Conservation (phyloP, 2,113 vertebrate species). For the Rousettus leschenaultii region DNA sequence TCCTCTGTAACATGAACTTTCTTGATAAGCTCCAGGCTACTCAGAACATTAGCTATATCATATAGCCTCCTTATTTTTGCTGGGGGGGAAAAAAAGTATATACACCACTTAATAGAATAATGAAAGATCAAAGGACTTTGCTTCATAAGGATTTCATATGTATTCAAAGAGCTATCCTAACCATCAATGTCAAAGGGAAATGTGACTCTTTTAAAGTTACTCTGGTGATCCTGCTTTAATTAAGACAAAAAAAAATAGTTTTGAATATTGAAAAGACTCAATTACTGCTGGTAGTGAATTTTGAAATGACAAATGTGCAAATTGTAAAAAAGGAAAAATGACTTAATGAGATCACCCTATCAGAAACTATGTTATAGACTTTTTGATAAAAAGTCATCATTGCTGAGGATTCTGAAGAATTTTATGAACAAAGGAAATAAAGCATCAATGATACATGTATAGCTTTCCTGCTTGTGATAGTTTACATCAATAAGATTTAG, state of each 20-base stretch:
- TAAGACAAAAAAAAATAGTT: slow-evolving; percentile 12
- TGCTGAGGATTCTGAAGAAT: neutral
- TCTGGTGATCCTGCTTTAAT: neutral
- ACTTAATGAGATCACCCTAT: neutral
- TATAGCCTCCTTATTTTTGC: slow-evolving; percentile 97
- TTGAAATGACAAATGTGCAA: slow-evolving; percentile 12
- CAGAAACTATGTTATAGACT: neutral
- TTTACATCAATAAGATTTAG: neutral
- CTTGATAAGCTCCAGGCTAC: slow-evolving; percentile 95
- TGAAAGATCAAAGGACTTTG: slow-evolving; percentile 33
- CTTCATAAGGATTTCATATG: slow-evolving; percentile 32
- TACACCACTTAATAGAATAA: neutral
- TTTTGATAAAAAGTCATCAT: neutral
- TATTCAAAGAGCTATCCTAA: neutral
- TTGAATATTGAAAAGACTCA: slow-evolving; percentile 40
- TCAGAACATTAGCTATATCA: slow-evolving; percentile 97
- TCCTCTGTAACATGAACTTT: slow-evolving; percentile 95
- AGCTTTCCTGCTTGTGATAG: neutral
- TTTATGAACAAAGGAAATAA: slow-evolving; percentile 5
- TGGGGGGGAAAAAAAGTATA: slow-evolving; percentile 77
- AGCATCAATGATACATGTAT: neutral
- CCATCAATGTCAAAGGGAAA: neutral
- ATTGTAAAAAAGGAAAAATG: slow-evolving; percentile 11
- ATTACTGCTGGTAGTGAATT: neutral
- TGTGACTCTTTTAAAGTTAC: slow-evolving; percentile 29